Evolutionary conservation across 1,140 invertebrate genomes (phyloP), one percentile per base, ranked within the genome.

Genomic region (Lasaia peninsularis): DNA sequence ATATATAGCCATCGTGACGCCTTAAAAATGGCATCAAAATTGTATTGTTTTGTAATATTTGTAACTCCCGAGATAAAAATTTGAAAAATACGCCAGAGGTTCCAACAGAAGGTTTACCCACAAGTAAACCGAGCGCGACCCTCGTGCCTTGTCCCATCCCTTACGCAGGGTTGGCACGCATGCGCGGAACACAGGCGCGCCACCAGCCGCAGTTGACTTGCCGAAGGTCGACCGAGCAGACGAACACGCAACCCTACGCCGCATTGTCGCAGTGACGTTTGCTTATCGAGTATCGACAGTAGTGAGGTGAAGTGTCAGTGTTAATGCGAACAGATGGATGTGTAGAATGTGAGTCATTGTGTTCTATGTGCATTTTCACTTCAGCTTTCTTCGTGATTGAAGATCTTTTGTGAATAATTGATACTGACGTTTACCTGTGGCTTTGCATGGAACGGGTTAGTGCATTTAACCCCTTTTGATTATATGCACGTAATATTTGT

Each of bases 201-300:
- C 74, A 68, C 65, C 77, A 60, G 71, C 71, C 80, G 80, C 80
- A 84, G 80, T 84, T 69, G 58, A 61, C 57, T 63, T 54, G 44
- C 65, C 60, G 49, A 67, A 62, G 49, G 56, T 65, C 63, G 60
- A 56, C 63, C 24, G 65, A 61, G 52, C 63, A 68, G 67, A 73
- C 69, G 63, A 49, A 35, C 49, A 56, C 53, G 37, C 33, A 32
- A 63, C 56, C 31, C 71, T 67, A 62, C 58, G 56, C 56, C 49
- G 40, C 56, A 67, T 60, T 68, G 60, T 57, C 75, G 78, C 75
- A 84, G 70, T 76, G 67, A 71, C 75, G 65, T 67, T 64, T 70
- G 24, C 56, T 66, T 76, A 67, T 69, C 54, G 58, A 63, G 56
- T 56, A 66, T 58, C 40, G 50, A 54, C 57, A 52, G 49, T 37